phyloP scores from a whole-genome alignment of 2,888 invertebrate species.

The Eustalomyia histrio region DNA sequence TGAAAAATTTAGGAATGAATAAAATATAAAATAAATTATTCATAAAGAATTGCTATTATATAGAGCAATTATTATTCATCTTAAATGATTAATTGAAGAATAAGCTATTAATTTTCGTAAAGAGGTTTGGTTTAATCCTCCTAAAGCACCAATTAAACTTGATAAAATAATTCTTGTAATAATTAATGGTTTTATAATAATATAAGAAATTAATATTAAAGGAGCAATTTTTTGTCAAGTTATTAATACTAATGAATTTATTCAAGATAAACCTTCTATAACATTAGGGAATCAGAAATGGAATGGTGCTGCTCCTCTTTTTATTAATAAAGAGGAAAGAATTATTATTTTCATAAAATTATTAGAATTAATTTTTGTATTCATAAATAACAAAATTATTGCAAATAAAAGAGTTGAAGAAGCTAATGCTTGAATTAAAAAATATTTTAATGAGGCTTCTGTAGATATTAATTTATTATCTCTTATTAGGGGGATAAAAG shows the following conservation, averaged over 20 bases:
- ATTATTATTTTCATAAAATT: conserved; percentile 75
- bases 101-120: conserved; percentile 83
- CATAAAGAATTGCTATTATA: conserved; percentile 80
- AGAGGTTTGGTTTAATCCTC: conserved; percentile 81
- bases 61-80: conserved; percentile 81
- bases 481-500: conserved; percentile 83
- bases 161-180: conserved; percentile 80
- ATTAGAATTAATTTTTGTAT: conserved; percentile 73
- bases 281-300: conserved; percentile 83
- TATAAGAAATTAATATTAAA: conserved; percentile 81
- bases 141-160: conserved; percentile 80
- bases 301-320: conserved; percentile 82
- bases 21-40: conserved; percentile 80
- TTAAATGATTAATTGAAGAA: conserved; percentile 84
- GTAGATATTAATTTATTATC: conserved; percentile 80
- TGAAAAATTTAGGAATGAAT: conserved; percentile 80
- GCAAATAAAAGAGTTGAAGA: conserved; percentile 81
- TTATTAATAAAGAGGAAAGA: conserved; percentile 79
- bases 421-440: conserved; percentile 82
- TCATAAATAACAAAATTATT: conserved; percentile 73
- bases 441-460: conserved; percentile 83
- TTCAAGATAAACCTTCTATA: conserved; percentile 82
- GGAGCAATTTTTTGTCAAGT: conserved; percentile 85
- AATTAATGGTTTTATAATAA: conserved; percentile 79
- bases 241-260: conserved; percentile 81